phyloP scores from a whole-genome alignment of 2,113 vertebrate species.

The Corydoras sp. region DNA sequence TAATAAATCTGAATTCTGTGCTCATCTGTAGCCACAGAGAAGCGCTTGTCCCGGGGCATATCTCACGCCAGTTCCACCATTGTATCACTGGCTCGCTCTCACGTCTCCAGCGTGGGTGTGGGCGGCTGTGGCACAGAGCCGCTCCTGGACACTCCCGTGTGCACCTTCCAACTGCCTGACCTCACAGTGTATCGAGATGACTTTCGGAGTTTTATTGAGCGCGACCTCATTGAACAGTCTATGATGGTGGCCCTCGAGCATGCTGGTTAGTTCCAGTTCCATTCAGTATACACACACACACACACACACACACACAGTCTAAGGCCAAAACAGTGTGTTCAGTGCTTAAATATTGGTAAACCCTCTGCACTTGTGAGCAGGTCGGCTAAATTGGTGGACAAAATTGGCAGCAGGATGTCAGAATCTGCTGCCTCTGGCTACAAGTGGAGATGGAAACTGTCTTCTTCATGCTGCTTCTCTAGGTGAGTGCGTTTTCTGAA shows the following conservation, averaged over 20 bases:
- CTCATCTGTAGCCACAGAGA: slow-evolving; percentile 66
- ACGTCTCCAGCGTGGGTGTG: slow-evolving; percentile 80
- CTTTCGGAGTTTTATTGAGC: slow-evolving; percentile 90
- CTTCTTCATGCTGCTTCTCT: slow-evolving; percentile 91
- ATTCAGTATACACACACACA: too few species aligned
- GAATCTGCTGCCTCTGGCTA: slow-evolving; percentile 84
- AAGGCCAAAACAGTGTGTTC: too few species aligned
- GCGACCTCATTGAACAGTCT: slow-evolving; percentile 95
- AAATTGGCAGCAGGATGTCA: slow-evolving; percentile 84
- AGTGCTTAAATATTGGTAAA: too few species aligned
- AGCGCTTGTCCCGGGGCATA: slow-evolving; percentile 86
- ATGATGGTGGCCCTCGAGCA: slow-evolving; percentile 95
- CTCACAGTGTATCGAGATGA: slow-evolving; percentile 89
- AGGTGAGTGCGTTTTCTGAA: slow-evolving; percentile 62
- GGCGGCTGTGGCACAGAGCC: slow-evolving; percentile 69
- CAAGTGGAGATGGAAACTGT: slow-evolving; percentile 93
- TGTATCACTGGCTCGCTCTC: slow-evolving; percentile 87
- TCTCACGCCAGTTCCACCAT: slow-evolving; percentile 93
- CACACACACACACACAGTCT: too few species aligned
- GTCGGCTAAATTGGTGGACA: slow-evolving; percentile 95
- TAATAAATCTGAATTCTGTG: too few species aligned
- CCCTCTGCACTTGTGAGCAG: slow-evolving; percentile 52
- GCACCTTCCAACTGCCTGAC: slow-evolving; percentile 96
- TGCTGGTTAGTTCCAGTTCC: slow-evolving; percentile 69
- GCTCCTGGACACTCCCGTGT: slow-evolving; percentile 88